phyloP scores from a whole-genome alignment of 37 sponge, comb jelly and placozoan species.

The Dysidea cf. avara region DNA sequence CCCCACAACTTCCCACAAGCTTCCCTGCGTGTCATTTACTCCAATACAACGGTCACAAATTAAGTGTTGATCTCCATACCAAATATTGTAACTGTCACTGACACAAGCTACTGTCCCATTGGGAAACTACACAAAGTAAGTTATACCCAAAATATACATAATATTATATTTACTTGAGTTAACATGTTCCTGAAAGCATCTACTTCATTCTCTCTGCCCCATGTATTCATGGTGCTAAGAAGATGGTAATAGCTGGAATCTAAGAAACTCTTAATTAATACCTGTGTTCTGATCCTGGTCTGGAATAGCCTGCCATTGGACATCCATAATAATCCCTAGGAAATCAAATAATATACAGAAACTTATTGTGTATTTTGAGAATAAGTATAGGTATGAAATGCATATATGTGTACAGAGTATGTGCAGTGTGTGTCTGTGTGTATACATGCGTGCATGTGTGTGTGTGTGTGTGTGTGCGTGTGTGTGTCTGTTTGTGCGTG shows the following conservation, averaged over 20 bases:
- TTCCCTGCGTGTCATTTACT: constrained; percentile 59
- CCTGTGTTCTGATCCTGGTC: constrained; percentile 97
- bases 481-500: no score
- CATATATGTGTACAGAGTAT: no score
- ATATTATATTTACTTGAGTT: constrained; percentile 42
- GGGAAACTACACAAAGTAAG: constrained; percentile 61
- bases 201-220: constrained; percentile 72
- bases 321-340: constrained; percentile 71
- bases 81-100: constrained; percentile 95
- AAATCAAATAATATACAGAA: no score
- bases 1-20: constrained; percentile 94
- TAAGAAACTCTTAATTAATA: constrained; percentile 16
- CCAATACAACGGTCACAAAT: no score
- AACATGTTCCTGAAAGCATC: constrained; percentile 90
- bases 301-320: constrained; percentile 81
- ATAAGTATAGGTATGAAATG: no score
- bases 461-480: no score
- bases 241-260: neutral
- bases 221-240: constrained; percentile 84
- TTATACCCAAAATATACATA: no score
- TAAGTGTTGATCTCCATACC: no score
- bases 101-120: constrained; percentile 80
- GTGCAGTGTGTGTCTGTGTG: no score
- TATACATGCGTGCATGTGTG: no score
- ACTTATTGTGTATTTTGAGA: no score